Evolutionary conservation across 2,888 invertebrate genomes (phyloP).

Genomic region (Hydroisotoma schaefferi): DNA sequence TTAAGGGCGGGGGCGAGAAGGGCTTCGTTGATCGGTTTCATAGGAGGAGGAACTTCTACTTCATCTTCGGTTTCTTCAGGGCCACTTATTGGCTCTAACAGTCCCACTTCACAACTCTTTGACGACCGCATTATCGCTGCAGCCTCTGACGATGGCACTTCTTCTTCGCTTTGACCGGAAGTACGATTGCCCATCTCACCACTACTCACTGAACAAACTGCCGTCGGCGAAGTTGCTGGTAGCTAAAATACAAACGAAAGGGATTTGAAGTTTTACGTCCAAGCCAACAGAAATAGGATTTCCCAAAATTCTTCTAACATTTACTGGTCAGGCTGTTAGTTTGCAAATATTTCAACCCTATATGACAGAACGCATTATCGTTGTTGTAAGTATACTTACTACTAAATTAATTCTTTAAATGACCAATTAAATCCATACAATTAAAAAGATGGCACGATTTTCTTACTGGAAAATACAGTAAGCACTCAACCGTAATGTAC

Average conservation of each 20-base stretch:
- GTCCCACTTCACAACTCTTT: slow-evolving; percentile 35
- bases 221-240: slow-evolving; percentile 51
- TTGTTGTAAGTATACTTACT: too few species aligned
- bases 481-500: too few species aligned
- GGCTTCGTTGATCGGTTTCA: slow-evolving; percentile 86
- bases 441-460: too few species aligned
- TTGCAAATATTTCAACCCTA: too few species aligned
- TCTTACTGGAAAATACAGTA: too few species aligned
- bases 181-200: slow-evolving; percentile 56
- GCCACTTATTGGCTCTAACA: slow-evolving; percentile 38
- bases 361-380: too few species aligned
- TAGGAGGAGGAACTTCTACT: slow-evolving; percentile 87
- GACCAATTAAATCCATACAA: too few species aligned
- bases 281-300: too few species aligned
- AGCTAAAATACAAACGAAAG: slow-evolving; percentile 50
- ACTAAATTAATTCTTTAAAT: too few species aligned
- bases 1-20: slow-evolving; percentile 53
- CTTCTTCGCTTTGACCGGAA: slow-evolving; percentile 51
- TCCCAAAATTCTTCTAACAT: too few species aligned
- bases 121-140: slow-evolving; percentile 44
- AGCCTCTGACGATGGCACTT: slow-evolving; percentile 47
- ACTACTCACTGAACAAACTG: slow-evolving; percentile 23
- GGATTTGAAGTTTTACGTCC: slow-evolving; percentile 35
- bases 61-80: slow-evolving; percentile 75
- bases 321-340: too few species aligned